These are phyloP conservation scores for Todus mexicanus DNA, from an alignment of 2,797 vertebrate genomes.

Conservation along the genomic window DNA sequence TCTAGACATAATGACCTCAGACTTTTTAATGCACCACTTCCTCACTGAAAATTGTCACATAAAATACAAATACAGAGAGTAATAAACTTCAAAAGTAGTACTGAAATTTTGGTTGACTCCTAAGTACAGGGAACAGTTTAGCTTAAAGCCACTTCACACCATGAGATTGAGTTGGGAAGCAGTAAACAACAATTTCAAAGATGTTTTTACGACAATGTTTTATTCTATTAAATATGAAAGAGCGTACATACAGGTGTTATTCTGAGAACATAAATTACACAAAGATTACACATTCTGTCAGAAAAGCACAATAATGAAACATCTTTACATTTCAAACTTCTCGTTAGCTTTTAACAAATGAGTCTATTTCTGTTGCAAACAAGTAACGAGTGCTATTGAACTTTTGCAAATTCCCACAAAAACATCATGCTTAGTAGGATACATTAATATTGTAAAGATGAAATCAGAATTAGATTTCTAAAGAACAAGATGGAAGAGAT, in stretches of 20 bases:
- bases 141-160: background rate
- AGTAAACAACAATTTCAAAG: background rate
- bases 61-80: background rate
- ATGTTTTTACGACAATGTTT: conserved; percentile 53
- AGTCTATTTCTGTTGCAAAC: conserved; percentile 58
- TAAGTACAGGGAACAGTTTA: background rate
- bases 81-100: background rate
- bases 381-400: conserved; percentile 59
- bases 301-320: conserved; percentile 58
- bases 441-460: conserved; percentile 39
- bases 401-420: conserved; percentile 50
- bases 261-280: conserved; percentile 62
- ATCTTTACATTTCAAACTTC: conserved; percentile 53
- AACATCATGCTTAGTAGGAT: conserved; percentile 54
- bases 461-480: conserved; percentile 42
- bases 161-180: background rate
- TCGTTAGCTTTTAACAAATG: conserved; percentile 58
- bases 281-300: conserved; percentile 54
- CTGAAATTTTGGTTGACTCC: background rate
- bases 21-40: background rate
- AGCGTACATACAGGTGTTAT: conserved; percentile 45
- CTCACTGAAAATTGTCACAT: background rate
- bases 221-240: conserved; percentile 68
- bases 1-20: background rate
- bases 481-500: conserved; percentile 30